Base-by-base conservation (phyloP, 2,113 vertebrate species). In the Callithrix jacchus region DNA sequence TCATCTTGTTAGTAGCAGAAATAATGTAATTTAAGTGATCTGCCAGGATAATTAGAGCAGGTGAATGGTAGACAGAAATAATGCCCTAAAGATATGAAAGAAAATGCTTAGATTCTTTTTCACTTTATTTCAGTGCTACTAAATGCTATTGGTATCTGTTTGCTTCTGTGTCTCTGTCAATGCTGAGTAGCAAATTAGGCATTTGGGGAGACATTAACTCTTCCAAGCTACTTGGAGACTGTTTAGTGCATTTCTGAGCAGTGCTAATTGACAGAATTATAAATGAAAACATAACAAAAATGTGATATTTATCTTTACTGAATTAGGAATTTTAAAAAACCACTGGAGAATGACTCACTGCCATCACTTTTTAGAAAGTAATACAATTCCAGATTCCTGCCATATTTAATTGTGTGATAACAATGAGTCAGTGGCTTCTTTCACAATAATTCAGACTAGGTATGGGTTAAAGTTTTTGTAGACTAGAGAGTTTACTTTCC, bases 41-140 rank as follows among this genome's bases (percentile, higher is more conserved):
- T 96, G 93, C 89, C 93, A 97, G 61, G 97, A 95, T 95, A 97
- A 98, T 97, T 97, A 97, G 94, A 98, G 83, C 94, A 97, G 98
- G 97, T 98, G 97, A 98, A 94, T 74, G 85, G 97, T 96, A 97
- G 91, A 97, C 6, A 25, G 95, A 96, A 96, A 97, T 93, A 97
- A 97, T 96, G 83, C 97, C 96, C 94, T 47, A 16, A 97, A 97
- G 97, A 96, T 87, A 95, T 82, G 84, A 95, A 85, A 91, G 68
- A 89, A 97, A 97, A 97, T 94, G 76, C 89, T 97, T 97, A 85
- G 87, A 87, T 93, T 93, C 89, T 84, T 84, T 93, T 96, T 81
- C 80, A 70, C 76, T 96, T 96, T 92, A 89, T 94, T 89, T 95
- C 89, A 88, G 27, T 92, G 74, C 76, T 92, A 70, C 56, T 89